Base-by-base conservation (phyloP, 2,113 vertebrate genomes). In the Heteronetta atricapilla region DNA sequence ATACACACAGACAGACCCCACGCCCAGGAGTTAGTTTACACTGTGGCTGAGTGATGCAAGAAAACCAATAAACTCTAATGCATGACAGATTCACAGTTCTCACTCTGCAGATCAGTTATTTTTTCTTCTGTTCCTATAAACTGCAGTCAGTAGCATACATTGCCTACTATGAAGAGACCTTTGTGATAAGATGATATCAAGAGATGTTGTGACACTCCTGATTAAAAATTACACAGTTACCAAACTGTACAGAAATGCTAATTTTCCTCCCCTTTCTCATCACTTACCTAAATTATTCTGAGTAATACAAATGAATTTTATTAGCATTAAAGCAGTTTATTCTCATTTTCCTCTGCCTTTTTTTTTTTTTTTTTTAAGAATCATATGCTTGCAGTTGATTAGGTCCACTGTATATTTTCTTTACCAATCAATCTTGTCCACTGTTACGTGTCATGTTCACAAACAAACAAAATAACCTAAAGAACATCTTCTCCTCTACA, bases 171-270 rank as follows among this genome's bases (percentile, higher is more conserved):
- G 52, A 94, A 81, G 77, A 89, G 69, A 94, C 80, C 46, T 95
- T 80, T 84, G 76, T 93, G 90, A 82, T 88, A 94, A 81, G 82
- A 95, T 78, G 64, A 36, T 88, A 95, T 63, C 89, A 91, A 94
- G 80, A 66, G 68, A 96, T 88, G 92, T 78, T 95, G 79, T 96
- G 93, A 93, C 86, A 94, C 52, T 78, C 55, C 74, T 88, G 66
- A 95, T 96, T 96, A 96, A 88, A 90, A 93, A 95, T 60, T 94
- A 94, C 48, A 95, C 29, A 77, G 79, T 75, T 94, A 91, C 82
- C 80, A 96, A 96, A 95, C 80, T 48, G 60, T 44, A 95, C 62
- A 78, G 79, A 94, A 91, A 95, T 93, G 93, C 36, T 93, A 81
- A 90, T 96, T 93, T 91, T 44, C 46, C 42, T 89, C 46, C 36